Conservation (phyloP, 2,888 invertebrate genomes). For the Xestia sexstrigata region DNA sequence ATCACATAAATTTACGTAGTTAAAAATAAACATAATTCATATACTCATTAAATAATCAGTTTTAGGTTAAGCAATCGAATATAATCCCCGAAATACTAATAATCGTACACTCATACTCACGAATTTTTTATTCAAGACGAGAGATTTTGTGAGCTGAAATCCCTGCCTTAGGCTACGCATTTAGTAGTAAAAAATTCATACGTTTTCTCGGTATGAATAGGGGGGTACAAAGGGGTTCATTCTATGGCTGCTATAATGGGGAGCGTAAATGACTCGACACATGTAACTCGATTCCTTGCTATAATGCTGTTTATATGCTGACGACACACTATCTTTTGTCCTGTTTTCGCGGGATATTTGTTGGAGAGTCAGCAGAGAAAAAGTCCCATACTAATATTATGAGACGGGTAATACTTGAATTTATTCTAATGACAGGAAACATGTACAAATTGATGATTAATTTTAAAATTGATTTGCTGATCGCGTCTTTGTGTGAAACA, state of each 20-base stretch:
- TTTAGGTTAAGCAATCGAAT: neutral
- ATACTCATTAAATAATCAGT: neutral
- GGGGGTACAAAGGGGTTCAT: constrained; percentile 52
- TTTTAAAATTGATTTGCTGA: no score
- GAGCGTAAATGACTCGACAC: constrained; percentile 73
- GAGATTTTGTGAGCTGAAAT: constrained; percentile 32
- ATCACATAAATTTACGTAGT: no score
- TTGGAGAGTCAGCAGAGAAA: constrained; percentile 70
- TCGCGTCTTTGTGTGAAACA: neutral
- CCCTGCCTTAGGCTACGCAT: constrained; percentile 26
- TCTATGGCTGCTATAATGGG: constrained; percentile 53
- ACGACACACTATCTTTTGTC: constrained; percentile 80
- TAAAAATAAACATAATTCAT: neutral
- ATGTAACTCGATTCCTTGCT: constrained; percentile 81
- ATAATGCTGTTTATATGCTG: constrained; percentile 82
- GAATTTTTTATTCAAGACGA: constrained; percentile 41
- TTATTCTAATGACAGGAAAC: neutral
- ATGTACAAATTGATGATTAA: neutral
- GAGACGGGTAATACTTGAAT: neutral
- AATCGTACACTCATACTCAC: constrained; percentile 7
- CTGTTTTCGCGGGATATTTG: constrained; percentile 72
- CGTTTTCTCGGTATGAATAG: constrained; percentile 53
- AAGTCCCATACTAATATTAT: neutral
- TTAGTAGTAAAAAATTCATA: constrained; percentile 45
- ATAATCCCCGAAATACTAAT: constrained; percentile 10